Evolutionary conservation across 2,113 vertebrate genomes (phyloP).

Genomic region (Anguilla rostrata): DNA sequence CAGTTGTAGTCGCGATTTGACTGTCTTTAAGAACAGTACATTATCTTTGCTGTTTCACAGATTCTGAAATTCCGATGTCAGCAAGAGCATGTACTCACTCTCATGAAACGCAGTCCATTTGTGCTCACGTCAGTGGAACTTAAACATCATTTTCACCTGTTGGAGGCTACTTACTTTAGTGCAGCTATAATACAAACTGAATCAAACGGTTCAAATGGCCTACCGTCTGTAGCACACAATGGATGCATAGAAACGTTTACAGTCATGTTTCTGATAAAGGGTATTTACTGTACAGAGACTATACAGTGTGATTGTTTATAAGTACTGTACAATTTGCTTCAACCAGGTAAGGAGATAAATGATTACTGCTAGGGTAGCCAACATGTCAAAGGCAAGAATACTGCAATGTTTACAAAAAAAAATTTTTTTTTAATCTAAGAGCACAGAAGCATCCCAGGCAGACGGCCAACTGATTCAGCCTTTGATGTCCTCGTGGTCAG

Average conservation of each 20-base stretch:
- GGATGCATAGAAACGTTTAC: background rate
- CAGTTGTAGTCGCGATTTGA: background rate
- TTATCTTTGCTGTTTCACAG: background rate
- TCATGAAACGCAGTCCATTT: background rate
- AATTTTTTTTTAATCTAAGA: background rate
- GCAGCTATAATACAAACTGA: background rate
- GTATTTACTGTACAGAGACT: background rate
- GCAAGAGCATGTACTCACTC: background rate
- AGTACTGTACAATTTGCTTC: background rate
- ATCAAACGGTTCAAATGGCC: background rate
- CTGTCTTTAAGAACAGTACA: background rate
- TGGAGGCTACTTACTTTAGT: background rate
- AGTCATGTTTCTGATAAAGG: background rate
- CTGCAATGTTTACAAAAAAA: constrained; percentile 12
- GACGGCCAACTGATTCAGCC: constrained; percentile 9
- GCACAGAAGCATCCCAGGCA: background rate
- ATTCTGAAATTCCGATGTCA: background rate
- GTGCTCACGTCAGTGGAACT: background rate
- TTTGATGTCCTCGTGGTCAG: background rate
- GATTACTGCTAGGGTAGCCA: background rate
- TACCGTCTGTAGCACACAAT: background rate
- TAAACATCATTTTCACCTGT: background rate
- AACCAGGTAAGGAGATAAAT: background rate
- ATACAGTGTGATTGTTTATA: background rate
- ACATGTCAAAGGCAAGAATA: background rate